These are phyloP conservation scores for Pemphredon lugubris DNA, from an alignment of 2,888 invertebrate genomes.

Conservation along the genomic window DNA sequence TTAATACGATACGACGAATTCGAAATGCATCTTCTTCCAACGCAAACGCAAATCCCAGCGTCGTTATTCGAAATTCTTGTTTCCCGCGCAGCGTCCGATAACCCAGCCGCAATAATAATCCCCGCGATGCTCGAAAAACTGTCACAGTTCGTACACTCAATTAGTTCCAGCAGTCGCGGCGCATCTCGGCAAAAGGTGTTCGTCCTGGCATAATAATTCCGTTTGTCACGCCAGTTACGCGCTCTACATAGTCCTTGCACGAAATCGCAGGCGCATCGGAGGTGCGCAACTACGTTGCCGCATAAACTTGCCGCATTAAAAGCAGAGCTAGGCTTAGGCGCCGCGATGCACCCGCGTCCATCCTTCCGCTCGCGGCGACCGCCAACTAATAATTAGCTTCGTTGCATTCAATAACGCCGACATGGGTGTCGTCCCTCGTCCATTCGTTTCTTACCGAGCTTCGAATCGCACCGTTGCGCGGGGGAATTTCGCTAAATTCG, in stretches of 20 bases:
- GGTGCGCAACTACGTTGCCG: conserved; percentile 30
- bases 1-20: no score
- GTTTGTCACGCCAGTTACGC: conserved; percentile 73
- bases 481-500: no score
- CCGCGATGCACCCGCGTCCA: background rate
- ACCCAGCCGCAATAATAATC: conserved; percentile 26
- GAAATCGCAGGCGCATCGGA: conserved; percentile 31
- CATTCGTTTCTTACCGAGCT: no score
- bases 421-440: background rate
- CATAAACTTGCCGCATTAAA: conserved; percentile 44
- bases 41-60: no score
- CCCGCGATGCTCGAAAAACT: conserved; percentile 39
- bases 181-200: conserved; percentile 50
- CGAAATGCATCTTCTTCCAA: no score
- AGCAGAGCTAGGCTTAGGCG: background rate
- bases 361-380: conserved; percentile 5
- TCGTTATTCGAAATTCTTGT: no score
- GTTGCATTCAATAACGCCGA: background rate
- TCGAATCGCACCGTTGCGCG: no score
- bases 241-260: conserved; percentile 70
- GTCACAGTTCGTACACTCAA: conserved; percentile 59
- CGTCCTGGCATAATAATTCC: conserved; percentile 71
- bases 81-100: conserved; percentile 10
- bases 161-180: conserved; percentile 54
- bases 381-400: background rate